Base-by-base conservation (phyloP, 2,113 vertebrate genomes). In the Grallaria varia region DNA sequence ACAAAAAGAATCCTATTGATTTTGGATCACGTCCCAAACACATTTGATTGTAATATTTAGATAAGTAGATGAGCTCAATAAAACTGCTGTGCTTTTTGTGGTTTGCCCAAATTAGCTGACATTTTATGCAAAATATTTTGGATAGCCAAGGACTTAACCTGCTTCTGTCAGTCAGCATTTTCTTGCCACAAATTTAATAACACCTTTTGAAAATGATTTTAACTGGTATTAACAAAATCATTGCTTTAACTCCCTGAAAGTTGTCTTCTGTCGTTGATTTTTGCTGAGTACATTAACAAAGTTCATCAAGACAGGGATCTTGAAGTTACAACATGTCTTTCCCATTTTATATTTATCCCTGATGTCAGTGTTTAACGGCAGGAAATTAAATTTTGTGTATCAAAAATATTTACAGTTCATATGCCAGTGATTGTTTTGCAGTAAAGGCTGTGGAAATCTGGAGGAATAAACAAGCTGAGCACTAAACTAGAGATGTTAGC, bases 341-440 rank as follows among this genome's bases (percentile, higher is more conserved):
- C 79, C 76, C 59, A 59, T 84, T 97, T 96, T 94, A 93, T 89
- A 94, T 97, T 96, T 87, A 84, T 87, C n/a, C 37, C 47, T 31
- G 7, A 91, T 24, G 3, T 93, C 92, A 89, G 23, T 90, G 64
- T 97, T 97, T 94, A 94, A 87, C 96, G 94, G 30, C 79, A 87
- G 71, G 86, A 94, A 97, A 93, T 68, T 56, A 92, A 97, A 91
- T 23, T 60, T 60, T 55, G 28, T 79, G 68, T 90, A 87, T 81
- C n/a, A 96, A 91, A 98, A 97, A 89, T 96, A 96, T 97, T 97
- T 97, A 94, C 42, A 77, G 39, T 91, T 87, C 40, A 59, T 35
- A 47, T 82, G 74, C 72, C 93, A 92, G 39, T 63, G 69, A 80
- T 31, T 92, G n/a, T 87, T 80, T 96, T 83, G 30, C 44, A 73